Conservation (phyloP, 2,113 vertebrate genomes). For the Platanista minor region DNA sequence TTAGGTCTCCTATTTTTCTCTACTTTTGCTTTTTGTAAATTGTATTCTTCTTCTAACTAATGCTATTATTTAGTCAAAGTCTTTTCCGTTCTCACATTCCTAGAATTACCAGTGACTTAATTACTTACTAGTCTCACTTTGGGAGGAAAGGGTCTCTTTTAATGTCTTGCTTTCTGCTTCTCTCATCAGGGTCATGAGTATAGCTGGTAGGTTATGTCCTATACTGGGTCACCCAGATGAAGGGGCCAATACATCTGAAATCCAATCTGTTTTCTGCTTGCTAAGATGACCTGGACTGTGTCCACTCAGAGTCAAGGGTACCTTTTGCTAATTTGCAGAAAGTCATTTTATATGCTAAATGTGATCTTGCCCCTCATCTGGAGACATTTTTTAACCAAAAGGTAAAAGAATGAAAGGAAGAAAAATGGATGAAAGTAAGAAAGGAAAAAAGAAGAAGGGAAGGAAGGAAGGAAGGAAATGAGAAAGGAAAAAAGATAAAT, state of each 20-base stretch:
- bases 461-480: not conserved
- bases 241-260: not conserved
- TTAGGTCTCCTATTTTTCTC: not conserved
- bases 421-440: not conserved
- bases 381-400: not conserved
- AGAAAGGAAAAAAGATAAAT: not conserved
- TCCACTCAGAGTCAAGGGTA: not conserved
- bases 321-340: not conserved
- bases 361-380: not conserved
- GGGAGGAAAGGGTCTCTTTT: not conserved
- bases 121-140: not conserved
- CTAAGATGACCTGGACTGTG: not conserved
- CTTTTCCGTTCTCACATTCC: not conserved
- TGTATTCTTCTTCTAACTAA: not conserved
- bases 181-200: conserved; percentile 30
- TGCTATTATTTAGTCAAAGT: not conserved
- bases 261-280: not conserved
- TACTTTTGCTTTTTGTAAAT: not conserved
- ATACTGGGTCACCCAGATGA: not conserved
- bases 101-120: not conserved
- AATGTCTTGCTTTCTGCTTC: conserved; percentile 49
- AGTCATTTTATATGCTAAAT: not conserved
- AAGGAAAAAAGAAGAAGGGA: not conserved
- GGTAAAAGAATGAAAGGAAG: not conserved
- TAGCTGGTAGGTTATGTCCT: not conserved